These are phyloP conservation scores for Cervus canadensis DNA, from an alignment of 2,113 vertebrate species.

Conservation along the genomic window DNA sequence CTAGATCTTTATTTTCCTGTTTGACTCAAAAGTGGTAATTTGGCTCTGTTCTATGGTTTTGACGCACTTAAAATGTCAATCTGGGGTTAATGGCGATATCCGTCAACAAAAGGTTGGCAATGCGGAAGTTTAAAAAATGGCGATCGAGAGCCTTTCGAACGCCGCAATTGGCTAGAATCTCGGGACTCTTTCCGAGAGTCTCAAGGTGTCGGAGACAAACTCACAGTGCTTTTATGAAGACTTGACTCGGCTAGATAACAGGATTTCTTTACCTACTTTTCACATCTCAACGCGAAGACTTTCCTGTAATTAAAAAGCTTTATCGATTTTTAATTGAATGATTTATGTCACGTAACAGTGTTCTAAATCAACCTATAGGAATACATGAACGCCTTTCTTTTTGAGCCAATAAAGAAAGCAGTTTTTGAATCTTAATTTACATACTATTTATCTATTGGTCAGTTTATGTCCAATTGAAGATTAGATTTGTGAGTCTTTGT, in stretches of 20 bases:
- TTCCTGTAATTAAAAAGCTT: fast-evolving
- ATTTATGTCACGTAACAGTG: fast-evolving
- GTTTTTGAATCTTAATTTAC: neutral
- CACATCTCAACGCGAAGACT: fast-evolving
- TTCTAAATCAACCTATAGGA: neutral
- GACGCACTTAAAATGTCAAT: neutral
- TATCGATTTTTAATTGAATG: neutral
- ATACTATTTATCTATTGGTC: neutral
- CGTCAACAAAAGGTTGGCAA: neutral
- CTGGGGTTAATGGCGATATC: neutral
- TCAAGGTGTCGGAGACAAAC: fast-evolving
- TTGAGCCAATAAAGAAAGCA: neutral
- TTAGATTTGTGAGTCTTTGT: fast-evolving
- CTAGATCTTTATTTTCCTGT: neutral
- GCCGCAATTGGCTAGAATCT: neutral
- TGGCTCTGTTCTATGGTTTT: too few species aligned
- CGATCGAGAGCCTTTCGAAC: neutral
- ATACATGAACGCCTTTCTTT: fast-evolving
- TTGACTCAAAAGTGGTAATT: neutral
- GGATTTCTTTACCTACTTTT: neutral
- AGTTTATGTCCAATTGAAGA: neutral
- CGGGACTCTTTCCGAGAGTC: fast-evolving
- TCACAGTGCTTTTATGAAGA: fast-evolving
- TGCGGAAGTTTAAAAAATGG: neutral
- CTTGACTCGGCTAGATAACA: neutral